These are phyloP conservation scores for Chironex yamaguchii DNA, from an alignment of 30 jellyfish, hydroid and myxozoan genomes.

Conservation along the genomic window DNA sequence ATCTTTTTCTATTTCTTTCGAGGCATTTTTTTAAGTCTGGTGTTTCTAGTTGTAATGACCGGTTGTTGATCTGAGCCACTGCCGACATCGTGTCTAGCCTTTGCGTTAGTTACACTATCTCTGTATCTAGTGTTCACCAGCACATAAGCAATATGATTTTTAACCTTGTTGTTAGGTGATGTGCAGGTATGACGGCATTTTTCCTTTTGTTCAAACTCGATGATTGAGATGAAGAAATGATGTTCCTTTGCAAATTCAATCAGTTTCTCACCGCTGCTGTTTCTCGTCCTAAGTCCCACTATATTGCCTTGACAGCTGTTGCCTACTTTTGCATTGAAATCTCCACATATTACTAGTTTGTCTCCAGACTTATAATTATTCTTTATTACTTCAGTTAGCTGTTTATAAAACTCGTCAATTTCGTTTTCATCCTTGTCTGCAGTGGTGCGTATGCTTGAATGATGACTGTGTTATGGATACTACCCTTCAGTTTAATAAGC, in stretches of 20 bases:
- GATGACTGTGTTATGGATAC: too few species aligned
- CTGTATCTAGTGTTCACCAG: conserved; percentile 16
- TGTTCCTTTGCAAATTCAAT: conserved; percentile 8
- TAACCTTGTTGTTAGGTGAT: conserved; percentile 7
- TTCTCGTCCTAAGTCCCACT: conserved; percentile 12
- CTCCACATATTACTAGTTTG: too few species aligned
- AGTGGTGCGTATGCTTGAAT: too few species aligned
- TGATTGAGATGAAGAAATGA: neutral
- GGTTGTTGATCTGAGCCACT: conserved; percentile 26
- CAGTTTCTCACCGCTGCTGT: conserved; percentile 1
- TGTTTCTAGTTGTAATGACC: conserved; percentile 2
- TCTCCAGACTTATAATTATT: too few species aligned
- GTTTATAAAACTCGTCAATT: too few species aligned
- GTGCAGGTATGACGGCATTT: neutral
- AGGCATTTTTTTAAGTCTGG: neutral
- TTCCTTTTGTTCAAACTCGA: conserved; percentile 21
- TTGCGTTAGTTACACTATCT: conserved; percentile 7
- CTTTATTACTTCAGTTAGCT: too few species aligned
- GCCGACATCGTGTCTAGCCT: conserved; percentile 23
- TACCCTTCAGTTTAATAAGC: too few species aligned
- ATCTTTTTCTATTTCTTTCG: neutral
- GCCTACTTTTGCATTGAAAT: conserved; percentile 26
- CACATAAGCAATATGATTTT: neutral
- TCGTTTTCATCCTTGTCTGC: too few species aligned
- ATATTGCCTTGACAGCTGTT: neutral